Evolutionary conservation across 1,140 invertebrate species (phyloP).

Genomic region (Trichonephila clavipes): DNA sequence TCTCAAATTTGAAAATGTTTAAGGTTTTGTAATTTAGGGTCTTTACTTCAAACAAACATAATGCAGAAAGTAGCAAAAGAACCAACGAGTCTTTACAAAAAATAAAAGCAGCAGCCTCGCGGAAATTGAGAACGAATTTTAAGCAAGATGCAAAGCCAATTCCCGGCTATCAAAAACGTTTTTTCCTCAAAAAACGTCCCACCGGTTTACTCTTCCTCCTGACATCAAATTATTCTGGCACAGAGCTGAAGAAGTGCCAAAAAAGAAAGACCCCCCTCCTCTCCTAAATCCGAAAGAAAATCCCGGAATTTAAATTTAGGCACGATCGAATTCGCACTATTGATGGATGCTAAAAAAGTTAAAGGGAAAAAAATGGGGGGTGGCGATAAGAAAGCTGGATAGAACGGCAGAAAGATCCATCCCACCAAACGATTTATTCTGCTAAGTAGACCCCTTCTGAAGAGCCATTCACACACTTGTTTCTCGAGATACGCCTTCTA

Average conservation of each 20-base stretch:
- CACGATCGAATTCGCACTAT: neutral
- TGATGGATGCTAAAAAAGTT: neutral
- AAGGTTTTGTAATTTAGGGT: too few species aligned
- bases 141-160: too few species aligned
- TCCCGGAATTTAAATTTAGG: conserved; percentile 30
- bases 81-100: too few species aligned
- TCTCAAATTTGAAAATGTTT: too few species aligned
- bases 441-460: conserved; percentile 17
- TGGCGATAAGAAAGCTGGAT: conserved; percentile 6
- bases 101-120: too few species aligned
- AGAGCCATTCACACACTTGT: neutral
- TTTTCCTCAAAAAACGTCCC: neutral
- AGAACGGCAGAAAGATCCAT: neutral
- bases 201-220: neutral
- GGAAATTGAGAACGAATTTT: too few species aligned
- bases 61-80: too few species aligned
- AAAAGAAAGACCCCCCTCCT: neutral
- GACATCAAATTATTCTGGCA: neutral
- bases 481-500: conserved; percentile 23
- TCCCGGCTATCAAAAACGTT: too few species aligned
- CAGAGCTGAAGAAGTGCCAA: neutral
- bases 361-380: neutral
- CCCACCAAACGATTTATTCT: neutral
- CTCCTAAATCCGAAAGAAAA: neutral
- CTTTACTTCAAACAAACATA: too few species aligned